Base-by-base conservation (phyloP, 2,888 invertebrate genomes). In the Trilocha varians region DNA sequence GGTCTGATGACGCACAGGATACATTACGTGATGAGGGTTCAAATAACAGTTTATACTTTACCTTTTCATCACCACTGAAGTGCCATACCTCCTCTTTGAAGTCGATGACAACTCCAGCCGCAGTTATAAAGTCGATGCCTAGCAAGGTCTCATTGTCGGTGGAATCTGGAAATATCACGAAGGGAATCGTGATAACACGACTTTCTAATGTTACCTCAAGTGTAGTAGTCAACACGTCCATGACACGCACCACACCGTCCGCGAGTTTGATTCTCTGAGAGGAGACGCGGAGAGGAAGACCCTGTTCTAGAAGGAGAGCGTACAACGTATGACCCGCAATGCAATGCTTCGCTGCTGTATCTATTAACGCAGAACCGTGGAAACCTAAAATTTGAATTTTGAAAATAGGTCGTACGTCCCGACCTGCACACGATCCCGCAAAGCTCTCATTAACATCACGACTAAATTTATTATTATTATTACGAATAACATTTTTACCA, bases 291-390 rank as follows among this genome's bases (percentile, higher is more conserved):
- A 32, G 15, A 13, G 32, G 38, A 5, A 25, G 38, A 13, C 9
- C 14, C 15, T 13, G 13, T 6, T 13, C 13, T 18, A 3, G 25
- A 25, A 38, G 38, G 32, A 38, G 39, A 40, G 40, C 25, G 13
- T 40, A 38, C 5, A 40, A 40, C 13, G 44, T 38, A 11, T 38
- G 44, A 38, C 41, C 44, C 1, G 44, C 44, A 13, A 44, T 41
- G 25, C 44, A 44, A 18, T 32, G 34, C 13, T 37, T 39, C 11
- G 44, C 41, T 1, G 39, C 44, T 8, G 44, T 38, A 9, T 41
- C 41, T 14, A 44, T 32, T 14, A 44, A 18, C 3, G 41, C 44
- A n/a, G 37, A 37, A 6, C 43, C 43, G 1, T 36, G 9, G 6
- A 13, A 5, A 17, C 25, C 37, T 6, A 37, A 36, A 34, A 40